A percentile compares a stretch with the other conserved stretches of the same genome.
These are phyloP conservation scores for Mus caroli DNA, from an alignment of 2,797 vertebrate genomes.

Conservation along the genomic window DNA sequence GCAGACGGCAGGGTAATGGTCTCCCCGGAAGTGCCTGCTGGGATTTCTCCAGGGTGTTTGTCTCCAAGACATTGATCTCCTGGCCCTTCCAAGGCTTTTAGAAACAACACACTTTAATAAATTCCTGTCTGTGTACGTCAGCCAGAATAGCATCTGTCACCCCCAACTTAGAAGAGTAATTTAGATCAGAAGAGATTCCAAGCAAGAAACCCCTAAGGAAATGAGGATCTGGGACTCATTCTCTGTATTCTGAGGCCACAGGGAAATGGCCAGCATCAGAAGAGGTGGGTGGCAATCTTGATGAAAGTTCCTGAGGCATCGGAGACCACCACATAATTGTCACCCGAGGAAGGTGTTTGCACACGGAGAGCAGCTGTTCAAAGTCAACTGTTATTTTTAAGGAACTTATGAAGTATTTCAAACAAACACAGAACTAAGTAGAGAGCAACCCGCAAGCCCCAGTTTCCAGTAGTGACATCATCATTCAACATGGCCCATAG, in stretches of 20 bases:
- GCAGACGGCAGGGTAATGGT: neutral
- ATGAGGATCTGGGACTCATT: constrained; percentile 65
- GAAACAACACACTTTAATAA: constrained; percentile 60
- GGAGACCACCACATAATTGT: neutral
- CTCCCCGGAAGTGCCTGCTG: neutral
- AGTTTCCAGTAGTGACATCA: neutral
- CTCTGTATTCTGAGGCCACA: constrained; percentile 29
- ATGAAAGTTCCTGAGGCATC: neutral
- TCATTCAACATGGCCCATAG: neutral
- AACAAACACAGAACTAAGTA: neutral
- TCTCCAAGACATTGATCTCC: neutral
- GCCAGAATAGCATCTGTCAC: constrained; percentile 55
- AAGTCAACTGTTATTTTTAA: neutral
- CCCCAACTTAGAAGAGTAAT: constrained; percentile 57
- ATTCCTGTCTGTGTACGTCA: constrained; percentile 69
- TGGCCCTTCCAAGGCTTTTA: constrained; percentile 35
- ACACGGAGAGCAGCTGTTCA: neutral
- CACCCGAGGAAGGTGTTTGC: neutral
- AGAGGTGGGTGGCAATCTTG: neutral
- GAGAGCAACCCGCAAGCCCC: neutral
- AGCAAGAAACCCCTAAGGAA: constrained; percentile 57
- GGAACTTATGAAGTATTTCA: constrained; percentile 21
- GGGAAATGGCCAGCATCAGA: neutral
- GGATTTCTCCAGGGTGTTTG: neutral
- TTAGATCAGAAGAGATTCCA: constrained; percentile 63